phyloP scores from a whole-genome alignment of 2,888 invertebrate genomes.

The Ennomos erosarius region DNA sequence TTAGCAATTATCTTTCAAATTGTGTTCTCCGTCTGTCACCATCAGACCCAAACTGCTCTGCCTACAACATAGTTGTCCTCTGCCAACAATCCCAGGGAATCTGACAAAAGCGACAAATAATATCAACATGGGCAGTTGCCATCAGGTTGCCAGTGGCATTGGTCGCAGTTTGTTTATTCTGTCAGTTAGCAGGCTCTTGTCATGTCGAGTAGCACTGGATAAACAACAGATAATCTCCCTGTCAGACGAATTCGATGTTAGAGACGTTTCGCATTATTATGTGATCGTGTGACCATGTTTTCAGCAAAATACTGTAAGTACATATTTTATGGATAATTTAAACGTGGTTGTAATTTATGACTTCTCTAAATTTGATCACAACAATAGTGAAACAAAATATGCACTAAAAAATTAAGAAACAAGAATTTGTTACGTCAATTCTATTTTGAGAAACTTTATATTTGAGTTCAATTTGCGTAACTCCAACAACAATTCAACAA shows the following conservation, averaged over 20 bases:
- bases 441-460: no score
- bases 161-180: conserved; percentile 59
- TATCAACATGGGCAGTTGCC: conserved; percentile 8
- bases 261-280: conserved; percentile 69
- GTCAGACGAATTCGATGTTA: conserved; percentile 57
- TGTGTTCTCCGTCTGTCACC: no score
- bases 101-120: conserved; percentile 11
- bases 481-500: no score
- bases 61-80: conserved; percentile 7
- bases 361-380: no score
- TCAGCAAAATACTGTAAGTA: neutral
- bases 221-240: conserved; percentile 67
- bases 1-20: no score
- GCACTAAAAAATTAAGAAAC: no score
- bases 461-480: no score
- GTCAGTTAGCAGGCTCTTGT: conserved; percentile 73
- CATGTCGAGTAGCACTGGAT: conserved; percentile 66
- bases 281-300: conserved; percentile 47
- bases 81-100: conserved; percentile 3
- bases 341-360: no score
- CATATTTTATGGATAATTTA: no score
- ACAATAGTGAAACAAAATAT: no score
- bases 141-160: conserved; percentile 1
- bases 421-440: no score
- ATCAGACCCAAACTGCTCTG: conserved; percentile 48